These are phyloP conservation scores for Bettongia penicillata DNA, from an alignment of 2,113 vertebrate genomes.

Conservation along the genomic window DNA sequence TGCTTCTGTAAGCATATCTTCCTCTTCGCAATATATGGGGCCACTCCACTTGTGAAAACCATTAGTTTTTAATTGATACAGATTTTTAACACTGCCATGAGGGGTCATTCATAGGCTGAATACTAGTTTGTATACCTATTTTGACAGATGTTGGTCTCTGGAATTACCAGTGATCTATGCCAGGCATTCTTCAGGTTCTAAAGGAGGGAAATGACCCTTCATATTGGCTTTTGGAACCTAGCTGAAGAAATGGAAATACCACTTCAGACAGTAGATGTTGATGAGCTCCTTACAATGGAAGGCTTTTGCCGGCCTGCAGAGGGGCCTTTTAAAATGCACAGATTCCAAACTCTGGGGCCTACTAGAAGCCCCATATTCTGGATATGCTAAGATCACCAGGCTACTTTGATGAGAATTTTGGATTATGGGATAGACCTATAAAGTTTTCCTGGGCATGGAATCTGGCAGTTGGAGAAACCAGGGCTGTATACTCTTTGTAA, in stretches of 20 bases:
- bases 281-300: not conserved
- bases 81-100: conserved; percentile 3
- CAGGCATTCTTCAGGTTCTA: not conserved
- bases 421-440: not conserved
- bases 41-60: not conserved
- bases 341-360: not conserved
- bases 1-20: not conserved
- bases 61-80: not conserved
- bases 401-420: not conserved
- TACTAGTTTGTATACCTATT: not conserved
- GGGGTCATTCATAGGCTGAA: not conserved
- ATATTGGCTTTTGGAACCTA: not conserved
- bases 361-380: not conserved
- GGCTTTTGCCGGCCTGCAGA: not conserved
- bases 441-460: conserved; percentile 35
- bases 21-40: not conserved
- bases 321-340: not conserved
- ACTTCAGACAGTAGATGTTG: not conserved
- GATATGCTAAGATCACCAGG: not conserved
- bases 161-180: not conserved
- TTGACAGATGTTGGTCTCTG: not conserved
- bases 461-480: not conserved
- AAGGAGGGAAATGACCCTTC: conserved; percentile 9
- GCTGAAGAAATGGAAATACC: not conserved
- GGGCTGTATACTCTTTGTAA: not conserved